Base-by-base conservation (phyloP, 2,113 vertebrate species). In the Mustelus asterias region DNA sequence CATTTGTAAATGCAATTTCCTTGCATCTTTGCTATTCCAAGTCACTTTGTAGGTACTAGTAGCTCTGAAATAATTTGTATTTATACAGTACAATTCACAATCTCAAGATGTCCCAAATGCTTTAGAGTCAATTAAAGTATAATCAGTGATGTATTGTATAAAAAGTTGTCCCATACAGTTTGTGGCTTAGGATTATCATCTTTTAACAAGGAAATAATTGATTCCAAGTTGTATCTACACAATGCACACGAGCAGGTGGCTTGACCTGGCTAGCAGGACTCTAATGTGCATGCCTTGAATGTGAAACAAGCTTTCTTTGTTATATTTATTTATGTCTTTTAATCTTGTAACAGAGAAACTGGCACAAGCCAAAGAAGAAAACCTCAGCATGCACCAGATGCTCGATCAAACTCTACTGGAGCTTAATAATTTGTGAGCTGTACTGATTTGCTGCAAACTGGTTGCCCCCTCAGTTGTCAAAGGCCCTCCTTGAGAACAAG, bases 401-500 rank as follows among this genome's bases (percentile, higher is more conserved):
- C 97, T 99, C 98, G 99, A 99, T 98, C 99, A 99, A 98, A 99
- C 99, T 98, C 99, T 99, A 98, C 98, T 99, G 98, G 99, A 99
- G 98, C 98, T 99, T 98, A 99, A 99, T 98, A 99, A 99, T 98
- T 99, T 99, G 99, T 99, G 99, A 99, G 96, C 96, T 97, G 97
- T 78, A 97, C 97, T 98, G 98, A 97, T 96, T 65, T 96, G 96
- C 97, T 97, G 97, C 97, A 97, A 97, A 97, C 96, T 96, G 96
- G 96, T 85, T 95, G 95, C 63, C 95, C 48, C 10, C 22, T 95
- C 7, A 41, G 20, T 80, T 95, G 78, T 58, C n/a, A 63, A 33
- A 96, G 97, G 97, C 96, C 96, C 96, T 95, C 97, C 96, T 96
- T 96, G 96, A 96, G 97, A 96, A 70, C 37, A 70, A 14, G 67